phyloP scores from a whole-genome alignment of 2,888 invertebrate genomes.

The Pheosia tremula region DNA sequence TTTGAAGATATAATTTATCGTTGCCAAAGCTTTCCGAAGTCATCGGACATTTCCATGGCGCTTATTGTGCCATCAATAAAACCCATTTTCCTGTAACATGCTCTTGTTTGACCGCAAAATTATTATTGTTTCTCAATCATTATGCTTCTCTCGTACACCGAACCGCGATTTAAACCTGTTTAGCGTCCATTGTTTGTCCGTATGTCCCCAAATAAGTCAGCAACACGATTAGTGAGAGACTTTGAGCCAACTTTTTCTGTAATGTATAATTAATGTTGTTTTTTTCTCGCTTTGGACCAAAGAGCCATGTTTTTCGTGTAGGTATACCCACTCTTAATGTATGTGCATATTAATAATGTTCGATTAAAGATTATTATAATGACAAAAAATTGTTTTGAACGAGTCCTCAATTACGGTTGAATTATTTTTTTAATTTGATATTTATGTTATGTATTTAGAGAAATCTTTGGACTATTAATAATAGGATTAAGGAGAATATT shows the following conservation, averaged over 20 bases:
- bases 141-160: slow-evolving; percentile 71
- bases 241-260: slow-evolving; percentile 26
- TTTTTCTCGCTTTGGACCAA: slow-evolving; percentile 14
- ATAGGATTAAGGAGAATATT: background rate
- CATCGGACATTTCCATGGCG: background rate
- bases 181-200: slow-evolving; percentile 64
- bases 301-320: slow-evolving; percentile 11
- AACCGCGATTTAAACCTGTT: slow-evolving; percentile 76
- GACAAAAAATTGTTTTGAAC: slow-evolving; percentile 20
- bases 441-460: background rate
- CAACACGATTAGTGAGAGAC: slow-evolving; percentile 53
- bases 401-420: slow-evolving; percentile 10
- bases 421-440: background rate
- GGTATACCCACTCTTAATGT: slow-evolving; percentile 18
- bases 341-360: slow-evolving; percentile 26
- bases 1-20: slow-evolving; percentile 27
- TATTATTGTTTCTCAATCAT: slow-evolving; percentile 56
- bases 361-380: slow-evolving; percentile 10
- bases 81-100: slow-evolving; percentile 13
- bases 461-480: background rate
- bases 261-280: slow-evolving; percentile 17
- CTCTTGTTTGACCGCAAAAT: slow-evolving; percentile 20
- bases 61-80: slow-evolving; percentile 24
- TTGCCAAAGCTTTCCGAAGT: slow-evolving; percentile 17
- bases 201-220: slow-evolving; percentile 56